Evolutionary conservation across 2,888 invertebrate species (phyloP).

Genomic region (Operophtera brumata): DNA sequence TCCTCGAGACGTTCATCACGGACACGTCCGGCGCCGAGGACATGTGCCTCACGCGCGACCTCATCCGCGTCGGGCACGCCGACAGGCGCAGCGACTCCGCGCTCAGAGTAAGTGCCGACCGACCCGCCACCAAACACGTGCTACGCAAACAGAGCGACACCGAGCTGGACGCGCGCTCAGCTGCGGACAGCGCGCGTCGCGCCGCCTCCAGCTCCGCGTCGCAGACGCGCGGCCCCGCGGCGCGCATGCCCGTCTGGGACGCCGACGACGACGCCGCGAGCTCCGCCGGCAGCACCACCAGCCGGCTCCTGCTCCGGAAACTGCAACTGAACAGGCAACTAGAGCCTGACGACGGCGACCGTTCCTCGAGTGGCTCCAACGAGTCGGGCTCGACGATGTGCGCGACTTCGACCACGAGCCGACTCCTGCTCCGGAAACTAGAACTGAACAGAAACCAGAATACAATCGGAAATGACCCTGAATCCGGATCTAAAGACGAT

Average conservation of each 20-base stretch:
- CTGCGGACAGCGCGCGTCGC: constrained; percentile 9
- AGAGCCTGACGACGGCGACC: too few relatives aligned
- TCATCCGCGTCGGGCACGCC: constrained; percentile 76
- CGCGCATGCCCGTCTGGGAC: constrained; percentile 49
- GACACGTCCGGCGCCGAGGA: constrained; percentile 74
- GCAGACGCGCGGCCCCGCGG: constrained; percentile 41
- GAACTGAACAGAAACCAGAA: neutral
- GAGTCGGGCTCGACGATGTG: too few relatives aligned
- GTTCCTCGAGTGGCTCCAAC: too few relatives aligned
- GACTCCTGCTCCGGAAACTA: neutral
- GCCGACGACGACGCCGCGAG: constrained; percentile 7
- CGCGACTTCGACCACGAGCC: neutral
- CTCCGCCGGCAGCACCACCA: neutral
- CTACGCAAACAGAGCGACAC: neutral
- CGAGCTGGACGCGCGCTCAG: constrained; percentile 10
- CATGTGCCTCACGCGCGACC: constrained; percentile 69
- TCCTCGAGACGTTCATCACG: constrained; percentile 69
- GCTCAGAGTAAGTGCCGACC: constrained; percentile 51
- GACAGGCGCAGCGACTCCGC: constrained; percentile 51
- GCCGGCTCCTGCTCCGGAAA: neutral
- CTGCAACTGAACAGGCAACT: too few relatives aligned
- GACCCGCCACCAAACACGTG: constrained; percentile 16
- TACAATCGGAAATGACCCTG: too few relatives aligned
- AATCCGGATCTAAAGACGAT: neutral
- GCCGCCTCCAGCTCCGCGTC: constrained; percentile 50